Conservation (phyloP, 2,113 vertebrate genomes). For the Tragelaphus scriptus region DNA sequence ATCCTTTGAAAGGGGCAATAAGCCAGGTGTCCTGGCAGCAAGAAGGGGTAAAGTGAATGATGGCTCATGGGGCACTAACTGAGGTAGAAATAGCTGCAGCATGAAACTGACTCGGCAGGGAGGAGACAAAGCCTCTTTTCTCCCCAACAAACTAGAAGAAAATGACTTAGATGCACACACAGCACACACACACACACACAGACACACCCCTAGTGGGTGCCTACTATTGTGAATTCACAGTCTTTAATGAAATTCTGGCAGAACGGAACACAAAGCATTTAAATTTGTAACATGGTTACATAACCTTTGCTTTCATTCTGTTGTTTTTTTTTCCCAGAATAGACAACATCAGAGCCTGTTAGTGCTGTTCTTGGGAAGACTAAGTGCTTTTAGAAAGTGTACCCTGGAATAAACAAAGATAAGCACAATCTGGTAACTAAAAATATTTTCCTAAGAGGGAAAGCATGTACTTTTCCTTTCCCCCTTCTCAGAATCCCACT, state of each 20-base stretch:
- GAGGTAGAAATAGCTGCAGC: background rate
- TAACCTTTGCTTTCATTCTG: constrained; percentile 19
- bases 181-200: background rate
- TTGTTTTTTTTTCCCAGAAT: background rate
- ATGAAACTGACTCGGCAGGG: background rate
- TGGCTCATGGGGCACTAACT: background rate
- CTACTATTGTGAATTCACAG: background rate
- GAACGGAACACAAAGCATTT: constrained; percentile 40
- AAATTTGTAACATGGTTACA: constrained; percentile 44
- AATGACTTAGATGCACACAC: background rate
- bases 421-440: constrained; percentile 36
- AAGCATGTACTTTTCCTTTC: background rate
- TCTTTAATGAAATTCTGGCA: constrained; percentile 25
- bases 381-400: constrained; percentile 65
- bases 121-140: background rate
- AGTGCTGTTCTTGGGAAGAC: constrained; percentile 59
- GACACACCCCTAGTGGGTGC: rapidly evolving
- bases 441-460: constrained; percentile 40
- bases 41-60: background rate
- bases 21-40: background rate
- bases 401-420: constrained; percentile 49
- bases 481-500: background rate
- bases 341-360: constrained; percentile 49
- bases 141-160: background rate
- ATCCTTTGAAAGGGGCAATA: background rate